Conservation (phyloP, 2,113 vertebrate genomes). For the Peromyscus californicus region DNA sequence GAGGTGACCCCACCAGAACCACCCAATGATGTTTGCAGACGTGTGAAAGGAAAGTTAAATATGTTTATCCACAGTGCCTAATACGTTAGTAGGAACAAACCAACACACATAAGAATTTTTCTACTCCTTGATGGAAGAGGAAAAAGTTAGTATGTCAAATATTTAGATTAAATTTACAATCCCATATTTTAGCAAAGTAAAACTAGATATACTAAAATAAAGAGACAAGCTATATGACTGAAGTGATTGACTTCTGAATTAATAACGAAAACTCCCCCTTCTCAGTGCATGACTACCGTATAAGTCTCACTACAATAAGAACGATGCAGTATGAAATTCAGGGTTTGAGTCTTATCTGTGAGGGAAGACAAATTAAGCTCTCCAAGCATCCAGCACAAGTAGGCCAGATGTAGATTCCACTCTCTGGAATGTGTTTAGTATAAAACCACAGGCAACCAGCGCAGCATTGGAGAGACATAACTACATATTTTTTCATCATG, state of each 20-base stretch:
- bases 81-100: background rate
- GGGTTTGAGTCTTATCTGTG: slow-evolving; percentile 74
- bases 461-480: slow-evolving; percentile 66
- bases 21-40: background rate
- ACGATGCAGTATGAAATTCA: slow-evolving; percentile 60
- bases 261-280: slow-evolving; percentile 11
- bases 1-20: background rate
- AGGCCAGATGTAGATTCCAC: slow-evolving; percentile 74
- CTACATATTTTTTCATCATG: slow-evolving; percentile 50
- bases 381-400: slow-evolving; percentile 27
- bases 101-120: background rate
- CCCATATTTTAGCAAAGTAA: slow-evolving; percentile 31
- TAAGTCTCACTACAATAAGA: background rate
- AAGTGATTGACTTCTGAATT: slow-evolving; percentile 45
- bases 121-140: background rate
- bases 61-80: slow-evolving; percentile 18
- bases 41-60: slow-evolving; percentile 15
- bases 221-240: background rate
- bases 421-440: slow-evolving; percentile 74
- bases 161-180: slow-evolving; percentile 34
- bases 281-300: slow-evolving; percentile 65
- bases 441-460: slow-evolving; percentile 78
- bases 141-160: background rate
- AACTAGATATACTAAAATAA: slow-evolving; percentile 42
- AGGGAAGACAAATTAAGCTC: slow-evolving; percentile 74